Evolutionary conservation across 2,797 vertebrate species (phyloP).

Genomic region (Enteromius argenteus): DNA sequence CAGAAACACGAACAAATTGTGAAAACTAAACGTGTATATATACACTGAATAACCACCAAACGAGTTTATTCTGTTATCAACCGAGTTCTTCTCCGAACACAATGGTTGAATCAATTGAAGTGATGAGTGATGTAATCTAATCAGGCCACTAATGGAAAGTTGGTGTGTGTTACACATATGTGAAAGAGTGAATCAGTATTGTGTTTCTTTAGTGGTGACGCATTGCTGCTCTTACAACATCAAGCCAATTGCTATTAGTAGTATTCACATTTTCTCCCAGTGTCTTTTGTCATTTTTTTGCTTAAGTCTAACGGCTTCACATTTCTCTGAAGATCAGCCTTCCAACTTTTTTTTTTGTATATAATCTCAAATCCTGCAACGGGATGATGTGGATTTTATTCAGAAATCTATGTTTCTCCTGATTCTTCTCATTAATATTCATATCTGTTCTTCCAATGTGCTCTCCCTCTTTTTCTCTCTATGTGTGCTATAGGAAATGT

Average conservation of each 20-base stretch:
- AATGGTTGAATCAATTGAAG: neutral
- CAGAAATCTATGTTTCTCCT: constrained; percentile 56
- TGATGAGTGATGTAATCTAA: constrained; percentile 26
- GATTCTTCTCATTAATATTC: constrained; percentile 60
- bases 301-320: constrained; percentile 33
- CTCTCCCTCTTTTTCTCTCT: constrained; percentile 53
- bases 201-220: constrained; percentile 38
- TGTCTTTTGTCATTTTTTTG: constrained; percentile 24
- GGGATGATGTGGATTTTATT: constrained; percentile 61
- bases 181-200: constrained; percentile 22
- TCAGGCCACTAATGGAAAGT: constrained; percentile 19
- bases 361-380: constrained; percentile 53
- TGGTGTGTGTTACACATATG: constrained; percentile 6
- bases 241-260: constrained; percentile 57
- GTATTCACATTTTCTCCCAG: constrained; percentile 54
- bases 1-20: neutral
- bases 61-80: neutral
- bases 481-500: constrained; percentile 67
- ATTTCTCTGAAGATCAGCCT: constrained; percentile 55
- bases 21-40: neutral
- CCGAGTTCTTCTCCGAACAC: neutral
- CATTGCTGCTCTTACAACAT: constrained; percentile 63
- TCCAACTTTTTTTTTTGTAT: constrained; percentile 58
- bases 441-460: constrained; percentile 69
- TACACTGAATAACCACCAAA: neutral